A percentile compares a stretch with the other conserved stretches of the same genome.
phyloP scores from a whole-genome alignment of 2,888 invertebrate species.

The Calameuta pallipes region DNA sequence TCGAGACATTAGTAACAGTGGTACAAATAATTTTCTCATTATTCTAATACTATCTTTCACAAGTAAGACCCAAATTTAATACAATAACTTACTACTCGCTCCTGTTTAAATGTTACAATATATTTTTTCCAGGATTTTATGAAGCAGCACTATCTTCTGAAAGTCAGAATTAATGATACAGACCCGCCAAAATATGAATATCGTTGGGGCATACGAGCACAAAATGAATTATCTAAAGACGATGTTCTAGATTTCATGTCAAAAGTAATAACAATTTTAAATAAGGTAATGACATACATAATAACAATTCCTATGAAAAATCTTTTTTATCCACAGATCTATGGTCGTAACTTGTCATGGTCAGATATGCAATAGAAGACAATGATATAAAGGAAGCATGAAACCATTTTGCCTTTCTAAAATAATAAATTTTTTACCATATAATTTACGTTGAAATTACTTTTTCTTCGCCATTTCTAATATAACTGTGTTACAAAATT shows the following conservation, averaged over 20 bases:
- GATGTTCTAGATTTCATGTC: conserved; percentile 69
- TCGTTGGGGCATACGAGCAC: conserved; percentile 70
- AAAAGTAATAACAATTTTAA: conserved; percentile 55
- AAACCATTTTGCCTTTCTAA: neutral
- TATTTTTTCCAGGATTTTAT: conserved; percentile 60
- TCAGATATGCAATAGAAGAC: neutral
- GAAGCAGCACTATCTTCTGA: conserved; percentile 49
- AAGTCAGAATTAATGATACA: conserved; percentile 55
- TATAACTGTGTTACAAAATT: neutral
- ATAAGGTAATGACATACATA: neutral
- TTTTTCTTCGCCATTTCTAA: neutral
- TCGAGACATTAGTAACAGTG: conserved; percentile 36
- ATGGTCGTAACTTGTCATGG: neutral
- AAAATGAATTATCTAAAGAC: conserved; percentile 67
- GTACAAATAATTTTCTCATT: neutral
- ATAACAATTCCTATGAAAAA: neutral
- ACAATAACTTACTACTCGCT: neutral
- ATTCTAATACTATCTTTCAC: neutral
- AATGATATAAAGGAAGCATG: neutral
- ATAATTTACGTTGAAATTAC: neutral
- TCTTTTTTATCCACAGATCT: neutral
- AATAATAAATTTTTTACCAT: neutral
- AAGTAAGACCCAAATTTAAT: neutral
- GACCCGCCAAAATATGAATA: conserved; percentile 65
- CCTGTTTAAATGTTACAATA: neutral